Evolutionary conservation across 2,888 invertebrate species (phyloP).

Genomic region (Acleris literana): DNA sequence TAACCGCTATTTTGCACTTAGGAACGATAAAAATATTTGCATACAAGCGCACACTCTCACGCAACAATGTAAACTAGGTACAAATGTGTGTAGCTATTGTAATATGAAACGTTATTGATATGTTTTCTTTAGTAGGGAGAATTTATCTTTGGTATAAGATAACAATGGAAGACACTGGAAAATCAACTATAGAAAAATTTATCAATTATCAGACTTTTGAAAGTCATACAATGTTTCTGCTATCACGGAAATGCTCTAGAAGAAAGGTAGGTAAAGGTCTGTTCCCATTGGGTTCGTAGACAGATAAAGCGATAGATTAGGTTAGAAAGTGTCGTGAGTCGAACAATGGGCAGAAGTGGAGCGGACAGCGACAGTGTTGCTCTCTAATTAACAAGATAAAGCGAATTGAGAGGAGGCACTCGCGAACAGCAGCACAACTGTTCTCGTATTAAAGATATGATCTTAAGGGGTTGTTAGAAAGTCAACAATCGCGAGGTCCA

Average conservation of each 20-base stretch:
- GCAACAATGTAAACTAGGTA: slow-evolving; percentile 25
- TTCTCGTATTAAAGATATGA: slow-evolving; percentile 47
- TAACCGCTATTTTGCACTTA: slow-evolving; percentile 38
- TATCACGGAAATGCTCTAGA: background rate
- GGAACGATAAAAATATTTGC: slow-evolving; percentile 44
- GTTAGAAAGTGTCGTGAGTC: slow-evolving; percentile 74
- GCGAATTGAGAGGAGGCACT: slow-evolving; percentile 50
- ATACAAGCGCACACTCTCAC: slow-evolving; percentile 40
- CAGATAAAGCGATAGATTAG: slow-evolving; percentile 66
- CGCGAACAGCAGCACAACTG: slow-evolving; percentile 51
- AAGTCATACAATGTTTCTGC: background rate
- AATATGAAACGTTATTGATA: too few species aligned
- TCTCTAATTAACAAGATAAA: slow-evolving; percentile 66
- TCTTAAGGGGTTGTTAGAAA: slow-evolving; percentile 49
- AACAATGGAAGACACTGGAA: background rate
- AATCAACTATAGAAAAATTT: background rate
- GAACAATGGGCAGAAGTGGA: slow-evolving; percentile 70
- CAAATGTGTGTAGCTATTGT: too few species aligned
- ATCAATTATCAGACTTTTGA: background rate
- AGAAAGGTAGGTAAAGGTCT: slow-evolving; percentile 7
- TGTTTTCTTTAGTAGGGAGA: too few species aligned
- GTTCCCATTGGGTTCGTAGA: slow-evolving; percentile 53
- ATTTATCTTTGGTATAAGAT: too few species aligned
- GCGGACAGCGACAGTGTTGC: slow-evolving; percentile 58
- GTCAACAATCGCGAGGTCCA: slow-evolving; percentile 55